Evolutionary conservation across 2,888 invertebrate genomes (phyloP).

Genomic region (Melieria omissa): DNA sequence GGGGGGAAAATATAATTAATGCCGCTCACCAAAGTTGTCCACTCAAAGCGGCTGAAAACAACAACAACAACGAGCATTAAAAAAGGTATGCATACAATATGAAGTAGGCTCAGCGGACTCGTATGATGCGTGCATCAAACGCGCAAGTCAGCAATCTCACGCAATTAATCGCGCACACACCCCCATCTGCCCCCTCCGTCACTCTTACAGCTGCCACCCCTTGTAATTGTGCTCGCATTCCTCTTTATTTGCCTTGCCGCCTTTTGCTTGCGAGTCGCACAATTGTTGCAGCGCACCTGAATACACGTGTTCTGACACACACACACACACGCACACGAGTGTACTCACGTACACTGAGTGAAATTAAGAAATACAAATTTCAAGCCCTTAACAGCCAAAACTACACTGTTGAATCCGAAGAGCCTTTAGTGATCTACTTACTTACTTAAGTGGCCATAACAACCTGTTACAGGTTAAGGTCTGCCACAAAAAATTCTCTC

Average conservation of each 20-base stretch:
- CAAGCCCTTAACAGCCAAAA: no score
- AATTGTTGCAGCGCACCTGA: neutral
- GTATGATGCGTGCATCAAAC: conserved; percentile 30
- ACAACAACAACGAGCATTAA: conserved; percentile 14
- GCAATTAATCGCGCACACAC: conserved; percentile 55
- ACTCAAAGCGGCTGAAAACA: neutral
- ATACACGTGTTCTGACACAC: neutral
- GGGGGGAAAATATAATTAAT: neutral
- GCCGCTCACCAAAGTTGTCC: neutral
- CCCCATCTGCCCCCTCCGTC: no score
- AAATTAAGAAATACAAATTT: no score
- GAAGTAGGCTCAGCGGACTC: conserved; percentile 32
- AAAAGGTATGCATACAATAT: conserved; percentile 26
- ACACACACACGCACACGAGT: no score
- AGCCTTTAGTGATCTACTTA: no score
- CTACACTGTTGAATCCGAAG: no score
- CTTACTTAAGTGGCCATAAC: no score
- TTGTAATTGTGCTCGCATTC: neutral
- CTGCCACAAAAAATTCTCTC: no score
- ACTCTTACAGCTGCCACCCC: neutral
- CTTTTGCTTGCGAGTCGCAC: neutral
- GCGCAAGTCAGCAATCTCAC: conserved; percentile 53
- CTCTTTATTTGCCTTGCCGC: no score
- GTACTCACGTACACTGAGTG: no score
- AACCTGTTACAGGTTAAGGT: no score